Evolutionary conservation across 2,113 vertebrate genomes (phyloP).

Genomic region (Ochotona curzoniae): DNA sequence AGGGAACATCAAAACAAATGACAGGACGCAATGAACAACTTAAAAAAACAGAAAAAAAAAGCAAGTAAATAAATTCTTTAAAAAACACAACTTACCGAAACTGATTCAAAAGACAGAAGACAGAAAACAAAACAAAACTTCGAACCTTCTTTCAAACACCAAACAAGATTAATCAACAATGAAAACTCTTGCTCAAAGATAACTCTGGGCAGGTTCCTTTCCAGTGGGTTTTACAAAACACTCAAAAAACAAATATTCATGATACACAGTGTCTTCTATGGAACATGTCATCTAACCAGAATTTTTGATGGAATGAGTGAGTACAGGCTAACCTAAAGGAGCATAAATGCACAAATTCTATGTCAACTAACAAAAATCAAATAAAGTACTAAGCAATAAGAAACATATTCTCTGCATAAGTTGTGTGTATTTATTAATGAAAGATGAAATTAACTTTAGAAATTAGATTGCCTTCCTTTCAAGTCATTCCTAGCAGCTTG

Average conservation of each 20-base stretch:
- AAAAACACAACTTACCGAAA: constrained; percentile 23
- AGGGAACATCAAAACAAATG: not conserved
- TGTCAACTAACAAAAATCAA: constrained; percentile 3
- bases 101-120: not conserved
- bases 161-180: not conserved
- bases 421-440: not conserved
- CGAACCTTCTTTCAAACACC: not conserved
- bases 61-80: not conserved
- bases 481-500: not conserved
- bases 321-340: not conserved
- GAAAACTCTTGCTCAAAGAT: not conserved
- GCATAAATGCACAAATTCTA: not conserved
- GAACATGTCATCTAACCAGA: not conserved
- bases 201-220: not conserved
- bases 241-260: not conserved
- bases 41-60: constrained; percentile 6
- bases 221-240: not conserved
- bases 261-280: not conserved
- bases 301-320: not conserved
- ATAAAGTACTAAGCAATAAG: not conserved
- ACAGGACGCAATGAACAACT: not conserved
- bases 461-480: not conserved
- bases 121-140: not conserved
- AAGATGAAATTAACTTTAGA: not conserved
- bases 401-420: not conserved